A percentile compares a stretch with the other conserved stretches of the same genome.
These are phyloP conservation scores for Ricordea florida DNA, from an alignment of 92 coral and sea anemone species.

Conservation along the genomic window DNA sequence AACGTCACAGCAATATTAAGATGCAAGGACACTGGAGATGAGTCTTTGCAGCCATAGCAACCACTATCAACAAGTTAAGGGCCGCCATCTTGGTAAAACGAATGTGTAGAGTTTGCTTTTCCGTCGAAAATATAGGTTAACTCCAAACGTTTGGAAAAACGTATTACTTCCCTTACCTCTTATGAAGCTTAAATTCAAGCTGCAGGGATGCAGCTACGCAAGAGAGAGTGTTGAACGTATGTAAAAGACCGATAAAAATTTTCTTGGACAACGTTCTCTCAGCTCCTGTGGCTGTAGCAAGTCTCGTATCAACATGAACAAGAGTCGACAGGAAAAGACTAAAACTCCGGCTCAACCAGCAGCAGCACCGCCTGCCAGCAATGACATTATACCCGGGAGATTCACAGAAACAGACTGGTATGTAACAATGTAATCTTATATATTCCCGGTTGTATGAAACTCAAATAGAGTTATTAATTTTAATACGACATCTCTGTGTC, in stretches of 20 bases:
- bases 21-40: too few species aligned
- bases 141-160: neutral
- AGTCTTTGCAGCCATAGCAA: slow-evolving; percentile 46
- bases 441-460: neutral
- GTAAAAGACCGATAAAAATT: neutral
- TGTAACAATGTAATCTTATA: neutral
- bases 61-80: neutral
- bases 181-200: neutral
- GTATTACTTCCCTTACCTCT: neutral
- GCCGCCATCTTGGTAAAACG: neutral
- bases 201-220: neutral
- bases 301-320: slow-evolving; percentile 67
- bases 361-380: slow-evolving; percentile 84
- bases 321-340: slow-evolving; percentile 94
- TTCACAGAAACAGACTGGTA: slow-evolving; percentile 96
- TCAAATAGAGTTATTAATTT: too few species aligned
- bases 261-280: too few species aligned
- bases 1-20: too few species aligned
- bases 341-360: slow-evolving; percentile 89
- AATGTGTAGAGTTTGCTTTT: neutral
- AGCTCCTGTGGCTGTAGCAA: too few species aligned
- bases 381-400: slow-evolving; percentile 96
- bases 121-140: neutral
- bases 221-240: neutral
- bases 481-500: too few species aligned